Evolutionary conservation across 2,113 vertebrate species (phyloP), one percentile per base, ranked within the genome.

Genomic region (Malurus elegans): DNA sequence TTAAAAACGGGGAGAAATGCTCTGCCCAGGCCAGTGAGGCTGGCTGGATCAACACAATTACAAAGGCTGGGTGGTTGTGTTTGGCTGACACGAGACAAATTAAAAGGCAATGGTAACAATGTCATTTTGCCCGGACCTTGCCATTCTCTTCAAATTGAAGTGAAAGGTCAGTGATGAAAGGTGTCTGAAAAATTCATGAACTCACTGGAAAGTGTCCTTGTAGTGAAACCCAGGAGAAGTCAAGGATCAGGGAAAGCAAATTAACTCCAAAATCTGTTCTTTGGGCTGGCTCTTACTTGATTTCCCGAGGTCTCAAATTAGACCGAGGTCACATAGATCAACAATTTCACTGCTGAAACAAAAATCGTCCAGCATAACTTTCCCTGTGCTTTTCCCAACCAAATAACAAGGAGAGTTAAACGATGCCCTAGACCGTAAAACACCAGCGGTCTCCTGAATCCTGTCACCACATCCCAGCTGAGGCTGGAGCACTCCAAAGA

Each of bases 111-210:
- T 12, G 58, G 34, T 51, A 88, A 83, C 88, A 84, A 40, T 18
- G 28, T 19, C 19, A 65, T 69, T 88, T 45, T 65, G 38, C n/a
- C n/a, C 31, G 86, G 69, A 82, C 51, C 32, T 60, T 80, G 48
- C 18, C 36, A 40, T 64, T 91, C 50, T 65, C 62, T 76, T 82
- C 34, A 92, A 89, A 95, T 44, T 70, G 79, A 94, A 91, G 87
- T 62, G 66, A 91, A 95, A 92, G 80, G 74, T 94, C 81, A 82
- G 58, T 56, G 74, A 90, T 82, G 67, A 90, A 95, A 88, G 62
- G 23, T 31, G 26, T 19, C 74, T 92, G 64, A 94, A 95, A 95
- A 95, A 87, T 83, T 86, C 42, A 95, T 85, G 54, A 91, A 82
- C 53, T 91, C 45, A n/a, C 50, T 38, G 50, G 42, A 38, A 94